Conservation (phyloP, 2,888 invertebrate genomes). For the Dysmachus trigonus region DNA sequence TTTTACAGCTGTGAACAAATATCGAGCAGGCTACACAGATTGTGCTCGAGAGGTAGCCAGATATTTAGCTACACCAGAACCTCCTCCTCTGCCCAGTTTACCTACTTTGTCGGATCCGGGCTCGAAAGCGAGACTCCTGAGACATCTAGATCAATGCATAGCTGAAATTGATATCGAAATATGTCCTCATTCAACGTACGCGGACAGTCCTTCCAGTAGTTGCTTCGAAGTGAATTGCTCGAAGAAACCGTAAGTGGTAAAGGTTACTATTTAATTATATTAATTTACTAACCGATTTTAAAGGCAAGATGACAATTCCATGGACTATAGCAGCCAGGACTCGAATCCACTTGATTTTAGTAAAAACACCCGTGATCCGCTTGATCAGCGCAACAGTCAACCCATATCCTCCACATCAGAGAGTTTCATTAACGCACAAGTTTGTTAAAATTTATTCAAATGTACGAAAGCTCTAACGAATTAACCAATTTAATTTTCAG, state of each 20-base stretch:
- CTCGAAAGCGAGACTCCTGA: conserved; percentile 68
- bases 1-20: conserved; percentile 60
- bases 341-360: conserved; percentile 67
- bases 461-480: not conserved
- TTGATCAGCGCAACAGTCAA: conserved; percentile 47
- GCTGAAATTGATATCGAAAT: conserved; percentile 70
- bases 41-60: conserved; percentile 70
- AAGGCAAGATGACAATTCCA: conserved; percentile 59
- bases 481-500: conserved; percentile 47
- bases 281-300: not conserved
- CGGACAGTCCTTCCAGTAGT: conserved; percentile 60
- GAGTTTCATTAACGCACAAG: conserved; percentile 17
- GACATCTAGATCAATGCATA: conserved; percentile 70
- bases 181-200: conserved; percentile 60
- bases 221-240: conserved; percentile 57
- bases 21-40: conserved; percentile 71
- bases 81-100: conserved; percentile 61
- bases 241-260: conserved; percentile 53
- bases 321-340: conserved; percentile 61
- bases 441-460: not conserved
- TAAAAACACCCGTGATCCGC: conserved; percentile 56
- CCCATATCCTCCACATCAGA: conserved; percentile 47
- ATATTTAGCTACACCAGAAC: conserved; percentile 63
- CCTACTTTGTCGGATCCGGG: conserved; percentile 68
- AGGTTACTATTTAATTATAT: not conserved